Evolutionary conservation across 2,888 invertebrate species (phyloP), one percentile per base, ranked within the genome.

Genomic region (Amiota communis): DNA sequence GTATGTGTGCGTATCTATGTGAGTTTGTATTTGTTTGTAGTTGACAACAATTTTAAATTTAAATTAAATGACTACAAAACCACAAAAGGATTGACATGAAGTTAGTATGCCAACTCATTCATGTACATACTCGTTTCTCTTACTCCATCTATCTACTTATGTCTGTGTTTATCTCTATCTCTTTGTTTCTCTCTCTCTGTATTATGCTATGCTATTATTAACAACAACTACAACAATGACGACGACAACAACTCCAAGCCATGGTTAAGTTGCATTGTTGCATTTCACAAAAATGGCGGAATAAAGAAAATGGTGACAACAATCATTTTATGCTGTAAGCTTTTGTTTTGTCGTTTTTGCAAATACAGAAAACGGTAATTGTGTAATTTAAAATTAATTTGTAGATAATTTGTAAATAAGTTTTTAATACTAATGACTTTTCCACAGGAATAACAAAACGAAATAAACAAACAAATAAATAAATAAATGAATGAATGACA

Each of bases 1-100:
- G 23, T 23, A 23, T 23, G 23, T 23, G 23, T 23, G 36, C 6
- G 36, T 36, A 6, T 23, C 23, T 3, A 2, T 1, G 3, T 23
- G 23, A 2, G 23, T 36, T 36, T 36, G 36, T 36, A 6, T 36
- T 36, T 36, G 36, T 36, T 36, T 36, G 8, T 36, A 36, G 36
- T 67, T 75, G 76, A 76, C 81, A 80, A 83, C 85, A 83, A 36
- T 86, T 84, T 86, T 79, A 84, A 84, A 84, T 84, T 84, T 86
- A 86, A 84, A 84, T 84, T 84, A 84, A 84, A 83, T 83, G 86
- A 86, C 85, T 81, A 78, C 78, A 85, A 84, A 84, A 80, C 83
- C 85, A 81, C 83, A 85, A 77, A 84, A 80, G 86, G 86, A 84
- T 84, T 84, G 83, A 85, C 83, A 84, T 78, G 79, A 86, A 84